Conservation (phyloP, 2,888 invertebrate genomes). For the Choristoneura rosaceana region DNA sequence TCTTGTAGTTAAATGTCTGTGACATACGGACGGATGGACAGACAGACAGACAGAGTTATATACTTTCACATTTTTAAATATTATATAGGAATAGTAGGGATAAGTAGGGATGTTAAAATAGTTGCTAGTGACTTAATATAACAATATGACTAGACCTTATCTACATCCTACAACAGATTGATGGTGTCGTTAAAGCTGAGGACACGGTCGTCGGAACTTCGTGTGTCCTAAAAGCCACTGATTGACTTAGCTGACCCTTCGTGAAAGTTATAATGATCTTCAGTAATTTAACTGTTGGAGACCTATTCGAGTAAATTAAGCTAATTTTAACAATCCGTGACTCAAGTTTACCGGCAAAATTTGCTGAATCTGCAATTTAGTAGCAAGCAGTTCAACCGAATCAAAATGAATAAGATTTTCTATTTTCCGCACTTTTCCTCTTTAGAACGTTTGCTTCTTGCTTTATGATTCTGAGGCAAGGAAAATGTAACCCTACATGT, state of each 20-base stretch:
- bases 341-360: conserved; percentile 12
- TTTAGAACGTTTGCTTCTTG: neutral
- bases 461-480: too few species aligned
- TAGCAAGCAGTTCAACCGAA: neutral
- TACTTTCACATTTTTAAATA: too few species aligned
- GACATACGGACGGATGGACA: too few species aligned
- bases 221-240: conserved; percentile 33
- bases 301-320: conserved; percentile 28
- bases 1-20: too few species aligned
- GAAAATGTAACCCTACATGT: too few species aligned
- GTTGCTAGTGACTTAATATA: neutral
- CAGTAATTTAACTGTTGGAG: conserved; percentile 30
- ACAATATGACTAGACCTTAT: neutral
- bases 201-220: conserved; percentile 25
- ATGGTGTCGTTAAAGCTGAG: conserved; percentile 23
- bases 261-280: conserved; percentile 35
- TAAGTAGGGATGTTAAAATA: too few species aligned
- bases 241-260: conserved; percentile 36
- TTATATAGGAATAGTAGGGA: too few species aligned
- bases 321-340: conserved; percentile 20
- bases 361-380: neutral
- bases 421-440: neutral
- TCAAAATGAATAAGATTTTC: neutral
- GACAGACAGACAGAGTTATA: too few species aligned
- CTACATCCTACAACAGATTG: conserved; percentile 3